Base-by-base conservation (phyloP, 2,797 vertebrate genomes). In the Sebastes trivittatus region DNA sequence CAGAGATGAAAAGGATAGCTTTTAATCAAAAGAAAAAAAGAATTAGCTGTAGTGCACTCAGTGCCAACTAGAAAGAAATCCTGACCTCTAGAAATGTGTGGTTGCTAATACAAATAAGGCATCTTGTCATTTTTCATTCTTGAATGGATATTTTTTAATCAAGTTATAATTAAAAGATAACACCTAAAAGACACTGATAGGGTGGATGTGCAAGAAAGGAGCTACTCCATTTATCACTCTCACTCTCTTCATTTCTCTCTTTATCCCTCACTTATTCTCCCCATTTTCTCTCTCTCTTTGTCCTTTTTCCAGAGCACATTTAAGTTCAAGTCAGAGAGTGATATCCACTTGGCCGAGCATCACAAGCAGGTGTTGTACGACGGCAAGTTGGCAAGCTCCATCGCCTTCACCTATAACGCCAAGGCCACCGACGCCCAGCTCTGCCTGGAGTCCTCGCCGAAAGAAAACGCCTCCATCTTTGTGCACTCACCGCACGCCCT, bases 281-380 rank as follows among this genome's bases (percentile, higher is more conserved):
- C 65, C 36, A 42, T 64, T 56, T 32, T 4, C 18, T 78, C 11
- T 42, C 34, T 52, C 11, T 25, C 4, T 49, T 25, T 32, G 2
- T 46, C 20, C 27, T 64, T 49, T 42, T 46, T 52, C 46, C 88
- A 99, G 98, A 98, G 97, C 88, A 98, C 96, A 0, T 99, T 99
- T 94, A 98, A 98, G 91, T 99, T 98, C 94, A 98, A 97, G 93
- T 97, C 97, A 4, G 98, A 99, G 96, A 98, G 98, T 8, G 98
- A 99, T 88, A 95, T 98, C 78, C 97, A 98, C 81, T 95, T 99
- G 36, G 97, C 94, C 42, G 98, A 98, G 71, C 98, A 99, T 89
- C 98, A 99, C 93, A 98, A 98, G 87, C 94, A 97, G 88, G 94
- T 99, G 62, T 76, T 99, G 18, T 99, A 99, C 66, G 98, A 99